Evolutionary conservation across 2,113 vertebrate species (phyloP).

Genomic region (Pterocles gutturalis): DNA sequence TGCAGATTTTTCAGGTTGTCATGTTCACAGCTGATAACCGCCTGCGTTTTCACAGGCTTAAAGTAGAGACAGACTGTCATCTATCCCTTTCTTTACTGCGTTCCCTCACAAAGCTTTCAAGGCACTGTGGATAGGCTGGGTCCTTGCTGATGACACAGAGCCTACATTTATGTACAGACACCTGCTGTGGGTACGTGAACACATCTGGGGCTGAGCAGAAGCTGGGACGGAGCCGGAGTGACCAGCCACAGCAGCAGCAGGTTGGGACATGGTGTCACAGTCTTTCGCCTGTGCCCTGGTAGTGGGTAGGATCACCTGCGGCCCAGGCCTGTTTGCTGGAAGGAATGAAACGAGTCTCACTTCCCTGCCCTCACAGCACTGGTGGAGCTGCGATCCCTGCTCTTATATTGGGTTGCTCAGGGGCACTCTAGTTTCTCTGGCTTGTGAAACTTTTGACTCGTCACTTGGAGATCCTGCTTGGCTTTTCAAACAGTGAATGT

Average conservation of each 20-base stretch:
- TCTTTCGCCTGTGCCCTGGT: not conserved
- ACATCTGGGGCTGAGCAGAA: not conserved
- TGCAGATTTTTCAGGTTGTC: not conserved
- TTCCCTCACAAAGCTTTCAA: not conserved
- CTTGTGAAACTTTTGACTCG: not conserved
- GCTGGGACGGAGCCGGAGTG: not conserved
- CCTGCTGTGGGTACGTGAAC: not conserved
- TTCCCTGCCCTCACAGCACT: not conserved
- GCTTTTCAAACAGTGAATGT: not conserved
- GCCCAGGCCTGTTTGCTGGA: not conserved
- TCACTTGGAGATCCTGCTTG: not conserved
- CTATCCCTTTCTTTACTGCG: not conserved
- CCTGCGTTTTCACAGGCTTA: not conserved
- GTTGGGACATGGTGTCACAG: not conserved
- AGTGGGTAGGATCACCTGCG: not conserved
- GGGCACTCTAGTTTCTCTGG: not conserved
- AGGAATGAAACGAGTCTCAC: rapidly evolving
- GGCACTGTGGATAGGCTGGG: not conserved
- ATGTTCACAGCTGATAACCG: not conserved
- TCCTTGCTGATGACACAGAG: not conserved
- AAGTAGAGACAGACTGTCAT: not conserved
- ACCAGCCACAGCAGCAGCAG: not conserved
- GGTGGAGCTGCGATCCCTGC: not conserved
- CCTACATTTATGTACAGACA: not conserved
- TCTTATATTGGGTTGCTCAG: not conserved